These are phyloP conservation scores for Allygus modestus DNA, from an alignment of 2,888 invertebrate species.

Conservation along the genomic window DNA sequence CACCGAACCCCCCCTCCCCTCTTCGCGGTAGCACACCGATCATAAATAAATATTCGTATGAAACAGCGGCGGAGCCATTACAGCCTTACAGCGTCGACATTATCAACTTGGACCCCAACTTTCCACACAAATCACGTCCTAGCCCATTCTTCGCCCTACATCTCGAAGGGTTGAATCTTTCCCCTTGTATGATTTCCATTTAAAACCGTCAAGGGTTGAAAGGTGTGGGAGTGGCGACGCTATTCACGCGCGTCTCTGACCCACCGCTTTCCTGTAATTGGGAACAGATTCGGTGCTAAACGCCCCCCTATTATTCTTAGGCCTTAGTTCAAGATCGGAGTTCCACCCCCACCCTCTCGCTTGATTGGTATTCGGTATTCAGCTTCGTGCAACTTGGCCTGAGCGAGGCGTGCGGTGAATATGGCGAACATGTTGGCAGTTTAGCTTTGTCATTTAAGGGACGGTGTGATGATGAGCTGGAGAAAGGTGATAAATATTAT, in stretches of 20 bases:
- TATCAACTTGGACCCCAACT: conserved; percentile 55
- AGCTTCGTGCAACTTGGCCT: not conserved
- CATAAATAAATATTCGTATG: conserved; percentile 46
- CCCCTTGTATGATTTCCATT: conserved; percentile 61
- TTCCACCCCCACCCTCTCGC: not conserved
- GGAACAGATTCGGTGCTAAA: conserved; percentile 38
- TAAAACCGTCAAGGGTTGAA: conserved; percentile 50
- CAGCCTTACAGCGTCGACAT: conserved; percentile 15
- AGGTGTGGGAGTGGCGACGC: conserved; percentile 19
- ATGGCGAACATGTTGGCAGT: not conserved
- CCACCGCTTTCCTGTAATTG: conserved; percentile 33
- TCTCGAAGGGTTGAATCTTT: conserved; percentile 44
- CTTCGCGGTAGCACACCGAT: conserved; percentile 7
- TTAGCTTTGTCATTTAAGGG: not conserved
- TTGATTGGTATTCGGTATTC: conserved; percentile 18
- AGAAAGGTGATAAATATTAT: too few relatives aligned
- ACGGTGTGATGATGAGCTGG: too few relatives aligned
- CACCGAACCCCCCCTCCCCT: not conserved
- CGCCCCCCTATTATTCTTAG: conserved; percentile 40
- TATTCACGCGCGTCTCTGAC: conserved; percentile 13
- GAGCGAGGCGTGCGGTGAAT: not conserved
- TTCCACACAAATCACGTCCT: conserved; percentile 50
- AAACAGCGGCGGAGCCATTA: conserved; percentile 30
- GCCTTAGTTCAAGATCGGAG: conserved; percentile 39
- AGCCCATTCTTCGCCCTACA: conserved; percentile 37